These are phyloP conservation scores for Apodemus sylvaticus DNA, from an alignment of 2,113 vertebrate species.

Conservation along the genomic window DNA sequence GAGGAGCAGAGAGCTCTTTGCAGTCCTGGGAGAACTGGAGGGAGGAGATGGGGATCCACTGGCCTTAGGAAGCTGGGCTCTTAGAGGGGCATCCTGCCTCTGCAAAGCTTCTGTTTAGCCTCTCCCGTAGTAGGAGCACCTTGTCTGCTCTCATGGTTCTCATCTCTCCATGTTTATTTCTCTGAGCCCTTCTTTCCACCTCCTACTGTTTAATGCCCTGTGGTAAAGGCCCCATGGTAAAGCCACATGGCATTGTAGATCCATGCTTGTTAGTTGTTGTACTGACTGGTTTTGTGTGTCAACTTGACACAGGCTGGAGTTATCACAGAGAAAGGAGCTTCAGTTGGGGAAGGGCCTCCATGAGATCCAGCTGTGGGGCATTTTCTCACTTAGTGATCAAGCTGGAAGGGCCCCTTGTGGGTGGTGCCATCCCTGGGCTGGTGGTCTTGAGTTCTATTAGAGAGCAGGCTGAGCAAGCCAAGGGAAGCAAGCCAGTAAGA, in stretches of 20 bases:
- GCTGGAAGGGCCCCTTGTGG: no score
- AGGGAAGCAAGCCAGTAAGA: no score
- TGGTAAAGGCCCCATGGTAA: neutral
- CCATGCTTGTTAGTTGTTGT: neutral
- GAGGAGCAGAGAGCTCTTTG: neutral
- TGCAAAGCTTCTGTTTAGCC: neutral
- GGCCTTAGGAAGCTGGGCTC: no score
- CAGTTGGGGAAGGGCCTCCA: no score
- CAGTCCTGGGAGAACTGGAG: neutral
- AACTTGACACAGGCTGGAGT: no score
- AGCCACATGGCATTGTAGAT: neutral
- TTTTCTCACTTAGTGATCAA: no score
- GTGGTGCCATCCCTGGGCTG: no score
- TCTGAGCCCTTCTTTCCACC: neutral
- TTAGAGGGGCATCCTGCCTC: neutral
- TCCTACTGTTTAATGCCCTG: neutral
- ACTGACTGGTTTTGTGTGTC: no score
- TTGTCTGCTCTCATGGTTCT: neutral
- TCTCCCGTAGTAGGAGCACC: fast-evolving
- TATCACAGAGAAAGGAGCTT: no score
- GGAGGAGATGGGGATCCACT: fast-evolving
- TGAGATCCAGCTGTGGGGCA: no score
- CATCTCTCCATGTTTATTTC: neutral
- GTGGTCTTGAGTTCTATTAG: no score
- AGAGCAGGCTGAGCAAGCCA: no score